Evolutionary conservation across 2,888 invertebrate genomes (phyloP), one percentile per base, ranked within the genome.

Genomic region (Exephanes ischioxanthus): DNA sequence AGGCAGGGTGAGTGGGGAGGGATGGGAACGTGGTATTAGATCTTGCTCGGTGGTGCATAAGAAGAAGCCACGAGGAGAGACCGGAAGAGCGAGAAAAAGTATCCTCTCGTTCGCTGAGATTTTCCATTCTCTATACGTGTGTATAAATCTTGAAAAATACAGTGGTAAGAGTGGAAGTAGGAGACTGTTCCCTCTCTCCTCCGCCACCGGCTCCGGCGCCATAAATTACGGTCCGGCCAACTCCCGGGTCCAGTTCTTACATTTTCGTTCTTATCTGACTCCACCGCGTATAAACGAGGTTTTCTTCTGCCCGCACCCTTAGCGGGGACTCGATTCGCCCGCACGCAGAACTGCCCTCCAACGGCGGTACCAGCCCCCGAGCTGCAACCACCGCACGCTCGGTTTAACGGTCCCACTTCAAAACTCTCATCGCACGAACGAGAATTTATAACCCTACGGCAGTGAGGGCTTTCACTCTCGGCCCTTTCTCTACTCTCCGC

Each of bases 11-110:
- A 61, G 26, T 30, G 51, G 71, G 58, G 37, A 71, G 48, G 53
- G 2, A 41, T 19, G 51, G 68, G 45, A 48, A 80, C 45, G 67
- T 22, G 51, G 68, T 14, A 71, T 66, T 67, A 82, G 70, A 86
- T 90, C 81, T 88, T 88, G 86, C 77, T 80, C 87, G 81, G 86
- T 82, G 73, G 73, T 83, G 80, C 80, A 80, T 77, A 72, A 81
- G 80, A 87, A 86, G 80, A 80, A 80, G 48, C 61, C 72, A 63
- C 45, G 66, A 73, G 51, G 67, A 33, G 75, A 71, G 48, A 45
- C 37, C 33, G n/a, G 41, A 30, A 63, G 55, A n/a, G 41, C 22
- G 30, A 72, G 77, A 45, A 58, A 79, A 85, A 85, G 55, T 55
- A 37, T 55, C 77, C 53, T 51, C 53, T 55, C 26, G 48, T 67